Conservation (phyloP, 2,113 vertebrate genomes). For the Tenrec ecaudatus region DNA sequence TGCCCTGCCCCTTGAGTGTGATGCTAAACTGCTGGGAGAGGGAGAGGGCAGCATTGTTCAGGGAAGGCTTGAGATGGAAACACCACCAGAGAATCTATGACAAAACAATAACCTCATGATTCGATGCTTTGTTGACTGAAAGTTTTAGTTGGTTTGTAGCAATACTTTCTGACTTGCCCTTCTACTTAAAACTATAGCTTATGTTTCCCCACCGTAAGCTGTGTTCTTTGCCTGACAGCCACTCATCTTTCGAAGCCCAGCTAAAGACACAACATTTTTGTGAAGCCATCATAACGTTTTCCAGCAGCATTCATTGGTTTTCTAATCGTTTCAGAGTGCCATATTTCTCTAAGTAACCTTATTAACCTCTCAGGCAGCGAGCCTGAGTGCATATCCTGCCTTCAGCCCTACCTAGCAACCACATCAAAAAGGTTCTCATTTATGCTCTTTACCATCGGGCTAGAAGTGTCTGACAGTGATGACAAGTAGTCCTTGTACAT, state of each 20-base stretch:
- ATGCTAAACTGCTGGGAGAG: too few species aligned
- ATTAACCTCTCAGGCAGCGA: not conserved
- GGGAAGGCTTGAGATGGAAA: too few species aligned
- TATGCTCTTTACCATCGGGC: not conserved
- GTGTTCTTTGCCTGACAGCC: not conserved
- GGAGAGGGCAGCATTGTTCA: too few species aligned
- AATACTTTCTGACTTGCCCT: too few species aligned
- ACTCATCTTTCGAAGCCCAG: not conserved
- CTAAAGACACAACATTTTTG: not conserved
- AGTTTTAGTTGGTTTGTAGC: too few species aligned
- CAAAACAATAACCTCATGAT: too few species aligned
- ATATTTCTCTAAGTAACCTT: too few species aligned
- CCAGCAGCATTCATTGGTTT: not conserved
- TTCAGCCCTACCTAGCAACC: not conserved
- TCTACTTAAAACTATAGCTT: too few species aligned
- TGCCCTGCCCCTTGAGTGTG: too few species aligned
- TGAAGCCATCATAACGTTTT: not conserved
- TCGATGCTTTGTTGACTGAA: too few species aligned
- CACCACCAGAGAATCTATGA: too few species aligned
- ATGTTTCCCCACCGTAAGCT: too few species aligned
- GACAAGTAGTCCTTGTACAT: conserved; percentile 4
- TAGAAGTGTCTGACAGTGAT: not conserved
- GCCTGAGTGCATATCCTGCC: not conserved
- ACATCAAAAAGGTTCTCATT: not conserved
- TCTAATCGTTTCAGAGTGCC: not conserved